Percentiles rank a stretch among this genome's conserved stretches.
These are phyloP conservation scores for Stenodera caucasica DNA, from an alignment of 2,888 invertebrate genomes.

Conservation along the genomic window DNA sequence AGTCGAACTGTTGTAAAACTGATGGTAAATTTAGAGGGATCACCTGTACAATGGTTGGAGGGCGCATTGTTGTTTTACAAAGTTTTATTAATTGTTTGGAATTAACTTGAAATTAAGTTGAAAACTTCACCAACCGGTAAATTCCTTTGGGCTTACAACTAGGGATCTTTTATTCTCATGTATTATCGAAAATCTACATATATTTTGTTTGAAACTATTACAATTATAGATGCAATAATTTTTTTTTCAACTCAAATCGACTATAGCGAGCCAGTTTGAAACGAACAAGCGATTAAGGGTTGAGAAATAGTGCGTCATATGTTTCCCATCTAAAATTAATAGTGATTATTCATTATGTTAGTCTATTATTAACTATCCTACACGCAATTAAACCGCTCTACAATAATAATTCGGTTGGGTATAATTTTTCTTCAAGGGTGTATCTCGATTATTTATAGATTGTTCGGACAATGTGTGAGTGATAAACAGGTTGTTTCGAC, in stretches of 20 bases:
- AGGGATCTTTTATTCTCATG: slow-evolving; percentile 16
- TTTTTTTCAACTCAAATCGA: too few relatives aligned
- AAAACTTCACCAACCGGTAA: slow-evolving; percentile 19
- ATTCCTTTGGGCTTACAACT: slow-evolving; percentile 21
- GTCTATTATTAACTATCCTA: background rate
- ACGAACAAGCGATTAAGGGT: background rate
- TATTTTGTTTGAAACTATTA: too few relatives aligned
- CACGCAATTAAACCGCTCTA: background rate
- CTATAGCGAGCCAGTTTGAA: too few relatives aligned
- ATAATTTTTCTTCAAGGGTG: too few relatives aligned
- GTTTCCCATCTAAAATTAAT: background rate
- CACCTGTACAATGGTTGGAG: slow-evolving; percentile 21
- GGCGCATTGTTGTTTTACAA: slow-evolving; percentile 22
- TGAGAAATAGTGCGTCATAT: background rate
- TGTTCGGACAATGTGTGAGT: slow-evolving; percentile 17
- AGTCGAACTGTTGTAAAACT: too few relatives aligned
- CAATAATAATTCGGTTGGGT: background rate
- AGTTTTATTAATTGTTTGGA: slow-evolving; percentile 30
- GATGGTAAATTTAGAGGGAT: slow-evolving; percentile 17
- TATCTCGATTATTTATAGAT: too few relatives aligned
- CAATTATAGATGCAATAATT: too few relatives aligned
- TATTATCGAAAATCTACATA: background rate
- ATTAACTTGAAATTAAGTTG: slow-evolving; percentile 28
- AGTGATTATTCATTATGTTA: too few relatives aligned
- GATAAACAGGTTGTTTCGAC: slow-evolving; percentile 26